phyloP scores from a whole-genome alignment of 35 echinoderm and acorn worm genomes.

The Anneissia japonica region DNA sequence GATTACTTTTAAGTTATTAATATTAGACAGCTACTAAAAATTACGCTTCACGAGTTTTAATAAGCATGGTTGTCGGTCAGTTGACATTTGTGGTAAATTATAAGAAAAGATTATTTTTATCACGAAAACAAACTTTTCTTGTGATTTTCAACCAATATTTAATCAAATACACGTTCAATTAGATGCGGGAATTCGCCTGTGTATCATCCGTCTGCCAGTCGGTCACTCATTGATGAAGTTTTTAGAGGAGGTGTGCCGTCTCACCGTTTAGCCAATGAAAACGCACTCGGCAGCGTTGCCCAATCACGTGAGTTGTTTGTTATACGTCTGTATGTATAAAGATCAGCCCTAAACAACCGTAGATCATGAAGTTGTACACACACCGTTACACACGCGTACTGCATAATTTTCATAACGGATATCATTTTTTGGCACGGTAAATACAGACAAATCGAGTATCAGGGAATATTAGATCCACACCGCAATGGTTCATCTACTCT shows the following conservation, averaged over 20 bases:
- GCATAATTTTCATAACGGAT: background rate
- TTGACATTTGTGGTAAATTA: no score
- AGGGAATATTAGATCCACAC: background rate
- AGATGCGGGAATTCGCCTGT: no score
- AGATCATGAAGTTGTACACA: background rate
- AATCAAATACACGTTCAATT: no score
- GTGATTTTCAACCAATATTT: no score
- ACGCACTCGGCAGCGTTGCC: background rate
- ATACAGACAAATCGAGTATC: background rate
- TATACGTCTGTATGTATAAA: no score
- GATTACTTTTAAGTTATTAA: background rate
- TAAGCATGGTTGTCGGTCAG: no score
- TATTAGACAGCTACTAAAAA: no score
- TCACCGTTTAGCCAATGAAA: background rate
- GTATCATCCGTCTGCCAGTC: no score
- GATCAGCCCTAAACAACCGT: background rate
- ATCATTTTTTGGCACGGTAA: background rate
- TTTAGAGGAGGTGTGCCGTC: background rate
- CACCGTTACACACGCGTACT: background rate
- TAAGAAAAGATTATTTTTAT: no score
- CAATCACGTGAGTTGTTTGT: background rate
- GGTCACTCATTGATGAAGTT: background rate
- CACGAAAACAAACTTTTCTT: no score
- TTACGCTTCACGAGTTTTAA: no score
- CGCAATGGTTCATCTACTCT: background rate